Conservation (phyloP, 2,888 invertebrate genomes). For the Troides helena region DNA sequence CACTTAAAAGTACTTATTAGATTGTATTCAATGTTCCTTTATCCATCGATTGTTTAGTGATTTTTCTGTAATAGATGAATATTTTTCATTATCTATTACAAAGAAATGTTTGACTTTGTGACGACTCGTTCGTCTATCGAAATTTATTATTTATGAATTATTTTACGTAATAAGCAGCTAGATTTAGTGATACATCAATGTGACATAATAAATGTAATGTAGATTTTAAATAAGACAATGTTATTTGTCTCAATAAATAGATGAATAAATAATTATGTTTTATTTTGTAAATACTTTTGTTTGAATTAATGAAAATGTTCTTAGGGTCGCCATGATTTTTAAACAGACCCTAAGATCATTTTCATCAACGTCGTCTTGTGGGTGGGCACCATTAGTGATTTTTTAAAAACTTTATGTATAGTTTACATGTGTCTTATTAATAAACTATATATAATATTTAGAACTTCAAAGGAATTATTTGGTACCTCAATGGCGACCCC, state of each 20-base stretch:
- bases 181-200: conserved; percentile 31
- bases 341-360: no score
- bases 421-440: no score
- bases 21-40: conserved; percentile 27
- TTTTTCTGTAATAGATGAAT: conserved; percentile 31
- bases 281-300: neutral
- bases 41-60: conserved; percentile 17
- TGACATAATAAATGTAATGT: conserved; percentile 37
- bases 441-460: no score
- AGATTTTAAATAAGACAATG: conserved; percentile 18
- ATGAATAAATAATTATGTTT: conserved; percentile 7
- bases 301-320: no score
- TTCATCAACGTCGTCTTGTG: no score
- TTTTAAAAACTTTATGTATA: no score
- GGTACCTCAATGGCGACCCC: no score
- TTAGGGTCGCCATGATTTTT: no score
- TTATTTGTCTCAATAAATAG: conserved; percentile 29
- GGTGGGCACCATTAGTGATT: no score
- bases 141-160: conserved; percentile 41
- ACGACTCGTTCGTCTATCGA: neutral
- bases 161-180: conserved; percentile 33
- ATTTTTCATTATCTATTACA: conserved; percentile 13
- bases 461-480: no score
- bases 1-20: conserved; percentile 38
- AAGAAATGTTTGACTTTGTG: neutral